phyloP scores from a whole-genome alignment of 2,113 vertebrate species.

The Halichoerus grypus region DNA sequence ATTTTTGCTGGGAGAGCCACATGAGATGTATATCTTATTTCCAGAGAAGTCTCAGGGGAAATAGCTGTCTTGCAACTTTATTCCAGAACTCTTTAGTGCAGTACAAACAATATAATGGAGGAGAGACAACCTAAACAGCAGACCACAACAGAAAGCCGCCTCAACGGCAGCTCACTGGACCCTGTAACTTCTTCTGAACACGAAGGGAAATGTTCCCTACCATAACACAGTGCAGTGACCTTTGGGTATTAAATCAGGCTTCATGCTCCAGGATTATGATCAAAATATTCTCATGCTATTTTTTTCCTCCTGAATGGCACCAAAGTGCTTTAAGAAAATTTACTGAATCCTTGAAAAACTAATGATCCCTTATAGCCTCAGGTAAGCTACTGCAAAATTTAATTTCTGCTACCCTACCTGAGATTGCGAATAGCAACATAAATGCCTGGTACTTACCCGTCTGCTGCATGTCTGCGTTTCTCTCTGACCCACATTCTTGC shows the following conservation, averaged over 20 bases:
- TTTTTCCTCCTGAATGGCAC: slow-evolving; percentile 45
- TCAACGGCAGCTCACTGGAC: neutral
- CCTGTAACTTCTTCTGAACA: neutral
- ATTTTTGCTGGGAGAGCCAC: slow-evolving; percentile 61
- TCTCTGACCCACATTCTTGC: neutral
- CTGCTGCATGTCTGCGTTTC: neutral
- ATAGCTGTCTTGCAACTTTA: slow-evolving; percentile 62
- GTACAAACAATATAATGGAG: neutral
- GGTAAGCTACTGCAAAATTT: slow-evolving; percentile 65
- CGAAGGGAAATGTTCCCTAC: neutral
- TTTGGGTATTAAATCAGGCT: slow-evolving; percentile 61
- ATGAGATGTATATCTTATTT: slow-evolving; percentile 71
- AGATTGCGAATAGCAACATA: neutral
- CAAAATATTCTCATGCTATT: slow-evolving; percentile 63
- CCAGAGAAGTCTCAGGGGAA: slow-evolving; percentile 55
- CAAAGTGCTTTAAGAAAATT: slow-evolving; percentile 69
- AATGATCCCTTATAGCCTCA: slow-evolving; percentile 65
- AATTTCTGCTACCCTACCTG: slow-evolving; percentile 65
- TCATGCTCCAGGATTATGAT: slow-evolving; percentile 49
- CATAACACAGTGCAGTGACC: slow-evolving; percentile 18
- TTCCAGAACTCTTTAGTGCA: slow-evolving; percentile 64
- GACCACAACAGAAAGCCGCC: neutral
- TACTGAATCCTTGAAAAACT: slow-evolving; percentile 72
- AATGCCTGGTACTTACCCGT: neutral
- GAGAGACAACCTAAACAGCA: neutral